Conservation (phyloP, 2,888 invertebrate genomes). For the Apeira syringaria region DNA sequence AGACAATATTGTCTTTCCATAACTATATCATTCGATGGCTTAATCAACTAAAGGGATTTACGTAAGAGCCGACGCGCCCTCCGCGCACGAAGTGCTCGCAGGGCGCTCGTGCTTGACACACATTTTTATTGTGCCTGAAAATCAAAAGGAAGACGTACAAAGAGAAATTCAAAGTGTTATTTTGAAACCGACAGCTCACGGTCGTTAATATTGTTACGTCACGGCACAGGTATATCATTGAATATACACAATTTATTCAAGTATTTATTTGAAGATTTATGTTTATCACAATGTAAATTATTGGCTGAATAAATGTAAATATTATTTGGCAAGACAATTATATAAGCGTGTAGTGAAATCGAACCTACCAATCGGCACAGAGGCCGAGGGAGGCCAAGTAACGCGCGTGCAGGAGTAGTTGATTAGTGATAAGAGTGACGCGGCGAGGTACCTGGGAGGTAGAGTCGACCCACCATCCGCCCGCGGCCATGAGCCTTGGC, state of each 20-base stretch:
- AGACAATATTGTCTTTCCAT: slow-evolving; percentile 35
- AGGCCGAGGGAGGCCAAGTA: slow-evolving; percentile 27
- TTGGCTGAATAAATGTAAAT: too few species aligned
- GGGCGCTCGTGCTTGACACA: slow-evolving; percentile 32
- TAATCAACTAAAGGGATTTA: slow-evolving; percentile 37
- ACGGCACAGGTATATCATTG: too few species aligned
- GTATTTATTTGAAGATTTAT: too few species aligned
- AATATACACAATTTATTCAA: too few species aligned
- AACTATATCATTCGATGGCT: slow-evolving; percentile 34
- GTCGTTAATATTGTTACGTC: too few species aligned
- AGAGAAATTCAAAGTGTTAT: slow-evolving; percentile 2
- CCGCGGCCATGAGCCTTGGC: slow-evolving; percentile 25
- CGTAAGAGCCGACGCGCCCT: slow-evolving; percentile 27
- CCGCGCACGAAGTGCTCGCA: slow-evolving; percentile 26
- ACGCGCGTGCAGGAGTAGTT: slow-evolving; percentile 30
- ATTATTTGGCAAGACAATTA: too few species aligned
- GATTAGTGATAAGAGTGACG: slow-evolving; percentile 31
- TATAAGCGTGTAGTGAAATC: too few species aligned
- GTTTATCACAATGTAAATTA: too few species aligned
- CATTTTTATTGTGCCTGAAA: slow-evolving; percentile 32
- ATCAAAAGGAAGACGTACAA: slow-evolving; percentile 30
- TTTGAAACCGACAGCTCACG: too few species aligned
- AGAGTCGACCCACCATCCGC: slow-evolving; percentile 19
- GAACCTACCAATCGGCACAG: slow-evolving; percentile 9
- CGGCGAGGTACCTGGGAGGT: slow-evolving; percentile 29